phyloP scores from a whole-genome alignment of 2,888 invertebrate species.

The Ferrisia virgata region DNA sequence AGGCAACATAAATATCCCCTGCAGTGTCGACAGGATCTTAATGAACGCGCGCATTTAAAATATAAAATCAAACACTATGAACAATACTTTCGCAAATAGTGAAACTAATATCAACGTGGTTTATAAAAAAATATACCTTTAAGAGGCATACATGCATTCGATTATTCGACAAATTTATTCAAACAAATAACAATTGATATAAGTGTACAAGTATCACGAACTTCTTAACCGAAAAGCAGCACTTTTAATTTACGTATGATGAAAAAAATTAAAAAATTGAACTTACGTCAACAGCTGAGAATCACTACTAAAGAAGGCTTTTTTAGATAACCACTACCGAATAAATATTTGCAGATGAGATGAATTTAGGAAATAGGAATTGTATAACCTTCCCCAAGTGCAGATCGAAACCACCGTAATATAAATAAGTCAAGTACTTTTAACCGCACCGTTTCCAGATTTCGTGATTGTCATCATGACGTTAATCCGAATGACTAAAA shows the following conservation, averaged over 20 bases:
- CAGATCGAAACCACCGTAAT: background rate
- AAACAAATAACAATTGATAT: background rate
- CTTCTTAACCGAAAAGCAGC: no score
- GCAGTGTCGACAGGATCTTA: no score
- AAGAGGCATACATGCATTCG: no score
- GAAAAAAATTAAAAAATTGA: background rate
- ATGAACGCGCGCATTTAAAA: no score
- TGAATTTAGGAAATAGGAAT: background rate
- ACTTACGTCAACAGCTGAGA: background rate
- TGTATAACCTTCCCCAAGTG: background rate
- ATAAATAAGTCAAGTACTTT: background rate
- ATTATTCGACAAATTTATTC: no score
- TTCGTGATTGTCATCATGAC: background rate
- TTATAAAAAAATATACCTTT: no score
- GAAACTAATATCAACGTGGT: no score
- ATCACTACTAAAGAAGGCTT: background rate
- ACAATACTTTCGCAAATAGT: no score
- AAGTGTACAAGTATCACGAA: background rate
- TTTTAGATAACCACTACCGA: background rate
- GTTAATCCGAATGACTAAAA: constrained; percentile 1
- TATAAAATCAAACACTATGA: no score
- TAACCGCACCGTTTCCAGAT: background rate
- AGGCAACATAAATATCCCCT: background rate
- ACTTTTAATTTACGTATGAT: no score
- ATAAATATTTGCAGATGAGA: background rate